These are phyloP conservation scores for Cosmorhoe ocellata DNA, from an alignment of 2,888 invertebrate species.

Conservation along the genomic window DNA sequence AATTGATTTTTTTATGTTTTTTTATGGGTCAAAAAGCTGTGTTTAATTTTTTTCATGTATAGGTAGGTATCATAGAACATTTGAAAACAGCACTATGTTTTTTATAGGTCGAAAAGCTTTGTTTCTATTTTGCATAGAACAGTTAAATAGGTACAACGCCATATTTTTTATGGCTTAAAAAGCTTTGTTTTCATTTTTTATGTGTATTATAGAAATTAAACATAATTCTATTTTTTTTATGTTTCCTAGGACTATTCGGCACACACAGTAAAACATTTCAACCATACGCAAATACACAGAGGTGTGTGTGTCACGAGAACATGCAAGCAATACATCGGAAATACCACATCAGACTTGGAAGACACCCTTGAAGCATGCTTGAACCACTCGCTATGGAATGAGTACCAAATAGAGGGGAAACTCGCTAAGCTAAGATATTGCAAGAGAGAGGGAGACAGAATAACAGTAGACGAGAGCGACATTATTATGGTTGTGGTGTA, in stretches of 20 bases:
- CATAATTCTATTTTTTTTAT: too few relatives aligned
- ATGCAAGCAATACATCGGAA: constrained; percentile 46
- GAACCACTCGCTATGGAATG: constrained; percentile 55
- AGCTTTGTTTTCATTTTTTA: too few relatives aligned
- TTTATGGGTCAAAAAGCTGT: too few relatives aligned
- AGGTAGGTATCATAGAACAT: too few relatives aligned
- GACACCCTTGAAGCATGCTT: constrained; percentile 61
- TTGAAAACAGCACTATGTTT: too few relatives aligned
- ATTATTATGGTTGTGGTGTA: constrained; percentile 47
- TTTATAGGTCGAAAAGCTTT: too few relatives aligned
- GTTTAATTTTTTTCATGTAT: too few relatives aligned
- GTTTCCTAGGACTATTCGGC: constrained; percentile 62
- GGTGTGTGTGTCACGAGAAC: constrained; percentile 61
- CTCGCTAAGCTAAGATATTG: constrained; percentile 57
- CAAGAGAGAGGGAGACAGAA: constrained; percentile 45
- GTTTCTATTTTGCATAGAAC: too few relatives aligned
- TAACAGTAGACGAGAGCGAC: constrained; percentile 51
- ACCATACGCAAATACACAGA: constrained; percentile 68
- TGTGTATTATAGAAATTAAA: too few relatives aligned
- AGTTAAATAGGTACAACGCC: too few relatives aligned
- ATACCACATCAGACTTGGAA: constrained; percentile 41
- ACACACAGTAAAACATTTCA: constrained; percentile 61
- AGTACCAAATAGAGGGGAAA: constrained; percentile 55
- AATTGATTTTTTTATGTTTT: too few relatives aligned
- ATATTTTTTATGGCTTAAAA: too few relatives aligned